Evolutionary conservation across 2,797 vertebrate genomes (phyloP).

Genomic region (Hippocampus kuda): DNA sequence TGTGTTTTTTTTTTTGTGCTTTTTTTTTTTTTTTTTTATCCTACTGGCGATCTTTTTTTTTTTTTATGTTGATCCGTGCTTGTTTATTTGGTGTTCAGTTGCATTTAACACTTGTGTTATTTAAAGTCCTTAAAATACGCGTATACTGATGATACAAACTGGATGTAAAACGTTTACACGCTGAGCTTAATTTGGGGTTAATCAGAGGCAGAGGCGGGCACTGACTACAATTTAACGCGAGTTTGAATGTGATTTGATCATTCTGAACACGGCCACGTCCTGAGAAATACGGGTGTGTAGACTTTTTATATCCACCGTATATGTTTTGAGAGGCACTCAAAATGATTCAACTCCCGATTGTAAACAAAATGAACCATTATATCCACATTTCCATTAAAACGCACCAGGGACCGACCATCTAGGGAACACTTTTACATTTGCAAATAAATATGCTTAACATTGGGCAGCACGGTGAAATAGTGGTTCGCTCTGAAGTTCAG

Average conservation of each 20-base stretch:
- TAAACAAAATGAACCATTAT: background rate
- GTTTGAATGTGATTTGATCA: background rate
- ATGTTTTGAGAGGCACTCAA: background rate
- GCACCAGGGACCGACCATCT: background rate
- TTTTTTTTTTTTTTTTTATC: slow-evolving; percentile 42
- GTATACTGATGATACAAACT: background rate
- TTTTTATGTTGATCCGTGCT: slow-evolving; percentile 59
- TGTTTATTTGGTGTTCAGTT: slow-evolving; percentile 41
- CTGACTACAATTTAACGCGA: background rate
- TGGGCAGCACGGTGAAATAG: background rate
- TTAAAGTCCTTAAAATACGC: slow-evolving; percentile 51
- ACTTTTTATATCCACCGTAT: background rate
- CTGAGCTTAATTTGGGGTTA: background rate
- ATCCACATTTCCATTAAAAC: background rate
- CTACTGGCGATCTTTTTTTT: slow-evolving; percentile 55
- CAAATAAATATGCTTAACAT: background rate
- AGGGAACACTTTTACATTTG: background rate
- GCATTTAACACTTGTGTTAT: slow-evolving; percentile 61
- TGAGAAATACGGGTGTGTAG: background rate
- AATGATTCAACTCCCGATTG: background rate
- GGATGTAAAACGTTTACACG: background rate
- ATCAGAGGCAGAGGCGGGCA: background rate
- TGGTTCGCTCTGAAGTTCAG: background rate
- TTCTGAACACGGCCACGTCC: background rate
- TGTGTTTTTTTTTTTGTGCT: no score